Evolutionary conservation across 2,888 invertebrate genomes (phyloP).

Genomic region (Eristalinus sepulchralis): DNA sequence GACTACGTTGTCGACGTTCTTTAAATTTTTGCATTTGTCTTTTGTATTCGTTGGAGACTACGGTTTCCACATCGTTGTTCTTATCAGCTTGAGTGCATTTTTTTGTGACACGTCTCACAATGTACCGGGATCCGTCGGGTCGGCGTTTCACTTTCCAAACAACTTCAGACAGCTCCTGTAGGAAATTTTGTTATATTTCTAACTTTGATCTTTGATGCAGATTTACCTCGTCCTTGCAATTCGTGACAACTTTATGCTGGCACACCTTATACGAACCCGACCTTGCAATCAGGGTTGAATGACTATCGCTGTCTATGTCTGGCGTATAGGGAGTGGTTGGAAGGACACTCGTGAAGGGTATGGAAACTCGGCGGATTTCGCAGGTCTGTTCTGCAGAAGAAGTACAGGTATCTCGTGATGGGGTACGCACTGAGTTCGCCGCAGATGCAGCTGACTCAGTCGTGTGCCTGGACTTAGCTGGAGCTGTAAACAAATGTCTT

Average conservation of each 20-base stretch:
- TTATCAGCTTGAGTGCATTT: neutral
- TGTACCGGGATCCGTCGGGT: conserved; percentile 52
- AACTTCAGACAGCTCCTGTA: conserved; percentile 70
- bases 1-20: conserved; percentile 29
- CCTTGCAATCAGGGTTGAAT: conserved; percentile 51
- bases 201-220: neutral
- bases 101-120: conserved; percentile 43
- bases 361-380: neutral
- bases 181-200: conserved; percentile 8
- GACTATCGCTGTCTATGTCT: conserved; percentile 50
- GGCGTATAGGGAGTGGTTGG: conserved; percentile 3
- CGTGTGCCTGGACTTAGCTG: neutral
- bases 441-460: neutral
- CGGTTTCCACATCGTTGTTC: neutral
- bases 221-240: conserved; percentile 43
- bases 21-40: conserved; percentile 8
- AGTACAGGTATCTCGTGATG: neutral
- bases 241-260: conserved; percentile 23
- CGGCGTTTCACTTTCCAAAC: conserved; percentile 60
- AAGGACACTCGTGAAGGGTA: conserved; percentile 32
- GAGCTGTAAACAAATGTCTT: neutral
- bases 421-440: neutral
- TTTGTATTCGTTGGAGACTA: conserved; percentile 12
- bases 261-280: conserved; percentile 45
- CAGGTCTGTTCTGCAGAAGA: neutral